Evolutionary conservation across 2,113 vertebrate species (phyloP).

Genomic region (Zosterops pallidus): DNA sequence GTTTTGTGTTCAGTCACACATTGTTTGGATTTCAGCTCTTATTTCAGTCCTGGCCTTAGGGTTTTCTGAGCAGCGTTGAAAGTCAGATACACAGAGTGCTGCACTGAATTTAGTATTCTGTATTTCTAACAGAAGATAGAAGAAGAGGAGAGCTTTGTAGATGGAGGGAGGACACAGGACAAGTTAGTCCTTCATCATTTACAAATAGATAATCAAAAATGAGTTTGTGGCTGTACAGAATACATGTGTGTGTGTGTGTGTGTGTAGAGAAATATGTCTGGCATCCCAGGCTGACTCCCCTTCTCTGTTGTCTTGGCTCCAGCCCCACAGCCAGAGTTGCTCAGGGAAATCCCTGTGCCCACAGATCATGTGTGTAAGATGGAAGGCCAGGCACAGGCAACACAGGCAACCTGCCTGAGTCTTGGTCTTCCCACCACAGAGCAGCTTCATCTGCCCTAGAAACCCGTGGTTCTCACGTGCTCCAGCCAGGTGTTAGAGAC

Average conservation of each 20-base stretch:
- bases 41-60: conserved; percentile 61
- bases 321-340: not conserved
- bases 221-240: not conserved
- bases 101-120: not conserved
- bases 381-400: not conserved
- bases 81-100: conserved; percentile 3
- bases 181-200: not conserved
- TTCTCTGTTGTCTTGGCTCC: accelerated
- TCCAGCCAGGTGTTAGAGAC: not conserved
- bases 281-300: not conserved
- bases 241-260: not conserved
- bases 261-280: not conserved
- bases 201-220: not conserved
- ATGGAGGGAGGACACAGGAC: not conserved
- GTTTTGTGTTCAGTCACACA: conserved; percentile 66
- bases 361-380: not conserved
- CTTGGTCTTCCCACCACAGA: not conserved
- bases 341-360: not conserved
- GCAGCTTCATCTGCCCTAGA: not conserved
- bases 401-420: accelerated
- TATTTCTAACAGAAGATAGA: not conserved
- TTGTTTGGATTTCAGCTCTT: conserved; percentile 68
- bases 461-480: not conserved
- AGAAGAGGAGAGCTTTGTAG: not conserved
- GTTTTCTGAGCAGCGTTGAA: conserved; percentile 8